Conservation (phyloP, 1,140 invertebrate species). For the Diachasma alloeum region DNA sequence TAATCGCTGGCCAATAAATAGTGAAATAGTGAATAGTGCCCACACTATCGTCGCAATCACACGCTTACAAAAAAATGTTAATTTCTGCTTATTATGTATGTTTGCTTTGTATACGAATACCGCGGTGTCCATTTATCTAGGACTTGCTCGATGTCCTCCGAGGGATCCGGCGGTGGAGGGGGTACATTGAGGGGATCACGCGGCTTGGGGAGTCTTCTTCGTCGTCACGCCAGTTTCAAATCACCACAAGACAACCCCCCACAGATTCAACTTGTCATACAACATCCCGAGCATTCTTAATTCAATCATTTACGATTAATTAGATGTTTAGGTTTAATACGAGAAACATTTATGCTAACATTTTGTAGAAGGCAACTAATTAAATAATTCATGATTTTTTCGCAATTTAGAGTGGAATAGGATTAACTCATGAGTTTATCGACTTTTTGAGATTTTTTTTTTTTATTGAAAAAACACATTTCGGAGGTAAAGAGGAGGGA, state of each 20-base stretch:
- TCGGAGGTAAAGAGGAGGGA: no score
- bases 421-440: no score
- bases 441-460: no score
- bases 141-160: constrained; percentile 65
- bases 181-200: constrained; percentile 63
- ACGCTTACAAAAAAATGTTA: constrained; percentile 1
- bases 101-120: constrained; percentile 61
- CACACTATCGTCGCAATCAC: not conserved
- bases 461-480: no score
- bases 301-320: not conserved
- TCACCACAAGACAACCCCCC: constrained; percentile 64
- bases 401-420: no score
- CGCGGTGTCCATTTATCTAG: constrained; percentile 64
- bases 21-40: not conserved
- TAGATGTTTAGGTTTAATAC: not conserved
- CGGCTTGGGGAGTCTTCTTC: constrained; percentile 64
- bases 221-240: constrained; percentile 66
- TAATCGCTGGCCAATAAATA: not conserved
- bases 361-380: not conserved
- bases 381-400: not conserved
- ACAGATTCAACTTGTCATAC: constrained; percentile 64
- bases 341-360: not conserved
- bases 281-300: constrained; percentile 61
- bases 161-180: constrained; percentile 63
- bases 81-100: constrained; percentile 46